Evolutionary conservation across 2,888 invertebrate genomes (phyloP).

Genomic region (Nymphalis polychloros): DNA sequence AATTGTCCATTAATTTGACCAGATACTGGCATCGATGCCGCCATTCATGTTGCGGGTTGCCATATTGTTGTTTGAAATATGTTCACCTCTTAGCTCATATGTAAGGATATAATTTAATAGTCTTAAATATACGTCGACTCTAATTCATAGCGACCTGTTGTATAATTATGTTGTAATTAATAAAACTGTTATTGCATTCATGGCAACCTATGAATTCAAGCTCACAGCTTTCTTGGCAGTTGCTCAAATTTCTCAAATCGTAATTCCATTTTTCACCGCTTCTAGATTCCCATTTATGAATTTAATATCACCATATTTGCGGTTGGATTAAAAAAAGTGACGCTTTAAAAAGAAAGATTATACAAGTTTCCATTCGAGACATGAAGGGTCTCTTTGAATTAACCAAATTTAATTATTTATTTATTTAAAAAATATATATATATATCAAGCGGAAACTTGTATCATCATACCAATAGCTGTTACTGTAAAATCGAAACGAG

Average conservation of each 20-base stretch:
- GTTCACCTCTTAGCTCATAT: conserved; percentile 17
- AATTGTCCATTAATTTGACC: conserved; percentile 45
- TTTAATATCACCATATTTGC: conserved; percentile 53
- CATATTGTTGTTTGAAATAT: conserved; percentile 40
- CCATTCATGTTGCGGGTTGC: conserved; percentile 63
- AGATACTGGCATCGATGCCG: conserved; percentile 51
- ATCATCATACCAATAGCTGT: conserved; percentile 33
- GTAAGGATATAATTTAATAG: conserved; percentile 32
- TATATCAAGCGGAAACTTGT: conserved; percentile 37
- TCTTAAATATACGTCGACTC: conserved; percentile 18
- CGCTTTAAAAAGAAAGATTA: conserved; percentile 39
- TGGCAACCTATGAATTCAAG: conserved; percentile 68
- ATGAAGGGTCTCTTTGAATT: conserved; percentile 21
- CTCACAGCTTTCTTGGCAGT: conserved; percentile 79
- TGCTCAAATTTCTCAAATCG: conserved; percentile 71
- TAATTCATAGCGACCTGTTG: conserved; percentile 16
- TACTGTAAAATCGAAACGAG: conserved; percentile 37
- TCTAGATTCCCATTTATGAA: conserved; percentile 66
- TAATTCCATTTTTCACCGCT: conserved; percentile 69
- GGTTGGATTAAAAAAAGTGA: conserved; percentile 41
- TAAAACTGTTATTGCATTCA: conserved; percentile 27
- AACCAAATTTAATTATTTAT: conserved; percentile 29
- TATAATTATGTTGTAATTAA: conserved; percentile 15
- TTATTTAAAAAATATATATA: too few relatives aligned
- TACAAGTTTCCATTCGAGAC: conserved; percentile 40